Base-by-base conservation (phyloP, 2,888 invertebrate species). In the Gortyna flavago region DNA sequence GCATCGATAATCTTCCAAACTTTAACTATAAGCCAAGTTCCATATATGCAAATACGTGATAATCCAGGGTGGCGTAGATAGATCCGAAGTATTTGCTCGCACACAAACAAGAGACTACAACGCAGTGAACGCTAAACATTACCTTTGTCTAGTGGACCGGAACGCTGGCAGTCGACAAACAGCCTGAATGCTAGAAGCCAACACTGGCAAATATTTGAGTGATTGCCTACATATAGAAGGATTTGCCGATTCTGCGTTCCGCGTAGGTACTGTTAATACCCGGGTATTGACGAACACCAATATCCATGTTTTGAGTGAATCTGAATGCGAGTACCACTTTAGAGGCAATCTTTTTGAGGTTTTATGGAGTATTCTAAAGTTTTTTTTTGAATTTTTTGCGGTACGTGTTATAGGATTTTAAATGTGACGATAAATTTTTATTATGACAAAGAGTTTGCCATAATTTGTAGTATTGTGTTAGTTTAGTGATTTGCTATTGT, bases 161-260 rank as follows among this genome's bases (percentile, higher is more conserved):
- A 91, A 91, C 80, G 86, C 66, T 88, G 83, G 76, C 81, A 86
- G 85, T 87, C 81, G 75, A 88, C 90, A 91, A 89, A 93, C 88
- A 90, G 65, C 76, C 72, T 72, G 72, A 69, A 61, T 65, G 71
- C 83, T 84, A 84, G 84, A 87, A 90, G 90, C 89, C 89, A 89
- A 79, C 85, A 84, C 85, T 74, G 80, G 92, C 92, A 93, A 95
- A 94, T 94, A 93, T 94, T 92, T 93, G 93, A 94, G 90, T 93
- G 93, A 93, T 94, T 91, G 92, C 92, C 89, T 90, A 88, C 87
- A 91, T 88, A 87, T 85, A 85, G 81, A 83, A 80, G 85, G 83
- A 85, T 85, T 89, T 83, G 85, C 75, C 80, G 74, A 81, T 84
- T 85, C 72, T 72, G 79, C 80, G 73, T 75, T 80, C 68, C 70